Base-by-base conservation (phyloP, 2,113 vertebrate genomes). In the Nothobranchius kuhntae region DNA sequence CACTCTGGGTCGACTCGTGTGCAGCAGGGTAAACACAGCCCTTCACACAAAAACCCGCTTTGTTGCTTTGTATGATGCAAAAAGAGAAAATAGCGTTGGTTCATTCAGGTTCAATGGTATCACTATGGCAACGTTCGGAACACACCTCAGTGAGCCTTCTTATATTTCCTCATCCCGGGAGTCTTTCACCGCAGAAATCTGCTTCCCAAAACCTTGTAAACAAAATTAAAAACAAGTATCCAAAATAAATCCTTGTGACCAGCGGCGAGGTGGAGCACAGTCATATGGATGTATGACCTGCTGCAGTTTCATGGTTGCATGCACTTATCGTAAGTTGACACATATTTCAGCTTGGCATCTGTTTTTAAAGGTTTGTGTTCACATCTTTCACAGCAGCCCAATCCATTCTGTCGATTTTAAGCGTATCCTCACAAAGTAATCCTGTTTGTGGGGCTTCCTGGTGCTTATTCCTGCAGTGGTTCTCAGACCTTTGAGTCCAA, bases 401-500 rank as follows among this genome's bases (percentile, higher is more conserved):
- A 83, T 78, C 71, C 65, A 35, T 40, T 77, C 68, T 78, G 85
- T 73, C 72, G 65, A 87, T 85, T 87, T 79, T 55, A 62, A 73
- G 51, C 66, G 70, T 84, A 67, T 63, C 78, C 61, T 75, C 67
- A 73, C 56, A 62, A 59, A 81, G 65, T 77, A 83, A 82, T 85
- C 72, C 77, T 71, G 73, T 84, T 85, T 80, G 71, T 71, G 71
- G 65, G 58, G 42, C 79, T 68, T 73, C 61, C 67, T 60, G 40
- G 44, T 70, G 65, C 30, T 77, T 53, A 73, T 66, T 74, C 70
- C 71, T 73, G 44, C 11, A 59, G 75, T 38, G 42, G 76, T 81
- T 86, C 65, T 72, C 4, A 57, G 17, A 61, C 78, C 62, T 53
- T 17, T 70, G 70, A 73, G 54, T 48, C 3, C 73, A 74, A 75